Base-by-base conservation (phyloP, 2,797 vertebrate genomes). In the Hephaestus fuliginosus region DNA sequence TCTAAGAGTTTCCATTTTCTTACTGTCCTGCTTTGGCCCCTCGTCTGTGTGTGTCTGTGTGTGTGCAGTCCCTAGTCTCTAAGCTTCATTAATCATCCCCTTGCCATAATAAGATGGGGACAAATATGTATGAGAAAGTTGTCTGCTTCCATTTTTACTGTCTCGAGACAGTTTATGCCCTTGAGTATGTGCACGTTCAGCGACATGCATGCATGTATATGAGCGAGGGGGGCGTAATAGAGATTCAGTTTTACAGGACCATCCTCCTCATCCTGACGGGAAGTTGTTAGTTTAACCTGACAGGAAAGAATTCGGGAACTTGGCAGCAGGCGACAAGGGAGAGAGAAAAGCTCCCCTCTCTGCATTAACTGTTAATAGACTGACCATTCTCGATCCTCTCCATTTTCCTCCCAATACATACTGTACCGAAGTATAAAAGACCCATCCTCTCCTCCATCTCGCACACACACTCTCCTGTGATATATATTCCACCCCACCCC, bases 211-310 rank as follows among this genome's bases (percentile, higher is more conserved):
- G 81, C 71, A 53, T 85, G 82, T 60, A 58, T 77, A 48, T 62
- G 81, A 43, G 66, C 62, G 36, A 15, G 75, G 58, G 43, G 22
- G 10, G 70, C 72, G 70, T 68, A 80, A 78, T 86, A 66, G 89
- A 88, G 88, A 84, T 86, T 92, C 90, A 91, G 91, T 91, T 90
- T 88, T 92, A 91, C 89, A 91, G 94, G 95, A 94, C 94, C 94
- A 95, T 94, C 90, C 95, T 96, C 86, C 92, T 95, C 94, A 94
- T 94, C 89, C 90, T 86, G 91, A 95, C 92, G 96, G 96, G 95
- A 97, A 97, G 96, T 96, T 96, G 96, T 97, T 97, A 96, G 96
- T 97, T 97, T 97, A 97, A 97, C 96, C 96, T 96, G 96, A 92
- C 95, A 96, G 96, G 95, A 96, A 97, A 96, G 95, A 96, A 96